Conservation (phyloP, 2,797 vertebrate genomes). For the Pangasius djambal region DNA sequence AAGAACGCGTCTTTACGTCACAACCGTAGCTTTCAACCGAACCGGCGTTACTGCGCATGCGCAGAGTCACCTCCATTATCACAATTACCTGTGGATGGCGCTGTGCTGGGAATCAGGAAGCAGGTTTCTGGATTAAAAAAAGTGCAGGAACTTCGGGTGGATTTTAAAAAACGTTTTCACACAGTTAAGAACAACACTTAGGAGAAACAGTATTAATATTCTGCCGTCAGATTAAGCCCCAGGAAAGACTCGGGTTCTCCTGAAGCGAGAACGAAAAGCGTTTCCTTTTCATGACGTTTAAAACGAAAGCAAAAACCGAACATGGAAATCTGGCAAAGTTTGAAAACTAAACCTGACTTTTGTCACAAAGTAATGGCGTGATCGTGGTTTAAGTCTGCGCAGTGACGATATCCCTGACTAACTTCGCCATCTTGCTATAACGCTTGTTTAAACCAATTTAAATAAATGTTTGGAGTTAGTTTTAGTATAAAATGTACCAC, state of each 20-base stretch:
- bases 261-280: no score
- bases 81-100: background rate
- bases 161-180: background rate
- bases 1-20: background rate
- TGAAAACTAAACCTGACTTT: background rate
- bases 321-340: background rate
- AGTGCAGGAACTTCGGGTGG: background rate
- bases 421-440: no score
- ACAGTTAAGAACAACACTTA: background rate
- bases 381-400: background rate
- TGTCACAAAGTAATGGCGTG: no score
- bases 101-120: background rate
- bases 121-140: background rate
- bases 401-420: background rate
- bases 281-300: no score
- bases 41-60: background rate
- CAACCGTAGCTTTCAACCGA: no score
- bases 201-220: background rate
- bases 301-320: no score
- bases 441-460: background rate
- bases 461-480: background rate
- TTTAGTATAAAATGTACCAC: background rate
- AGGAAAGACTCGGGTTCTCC: no score
- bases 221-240: no score
- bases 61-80: background rate